phyloP scores from a whole-genome alignment of 2,888 invertebrate species.

The Ennomos fuscantarius region DNA sequence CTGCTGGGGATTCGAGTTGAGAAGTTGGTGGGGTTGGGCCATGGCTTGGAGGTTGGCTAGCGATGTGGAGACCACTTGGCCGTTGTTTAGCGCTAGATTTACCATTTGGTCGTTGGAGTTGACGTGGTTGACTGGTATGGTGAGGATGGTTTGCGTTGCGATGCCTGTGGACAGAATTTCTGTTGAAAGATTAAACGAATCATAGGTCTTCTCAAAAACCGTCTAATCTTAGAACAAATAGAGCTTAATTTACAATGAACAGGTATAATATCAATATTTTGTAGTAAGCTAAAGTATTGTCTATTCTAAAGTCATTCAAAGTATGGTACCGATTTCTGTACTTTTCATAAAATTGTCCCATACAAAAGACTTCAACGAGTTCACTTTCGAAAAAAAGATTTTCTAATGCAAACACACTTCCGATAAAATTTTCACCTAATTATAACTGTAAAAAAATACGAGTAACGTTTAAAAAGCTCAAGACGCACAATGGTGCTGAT shows the following conservation, averaged over 20 bases:
- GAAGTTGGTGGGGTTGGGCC: constrained; percentile 89
- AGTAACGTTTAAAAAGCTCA: too few species aligned
- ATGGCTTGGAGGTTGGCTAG: constrained; percentile 91
- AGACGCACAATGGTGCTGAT: too few species aligned
- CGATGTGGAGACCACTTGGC: constrained; percentile 94
- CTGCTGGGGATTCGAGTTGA: constrained; percentile 84
- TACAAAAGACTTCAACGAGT: constrained; percentile 34
- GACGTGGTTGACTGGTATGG: constrained; percentile 96
- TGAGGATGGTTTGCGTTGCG: constrained; percentile 97
- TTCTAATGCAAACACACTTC: too few species aligned
- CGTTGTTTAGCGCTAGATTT: constrained; percentile 92
- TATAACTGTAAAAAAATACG: too few species aligned
- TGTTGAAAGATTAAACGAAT: too few species aligned
- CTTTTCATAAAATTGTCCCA: not conserved
- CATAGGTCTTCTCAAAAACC: too few species aligned
- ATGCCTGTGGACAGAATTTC: constrained; percentile 87
- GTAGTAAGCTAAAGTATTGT: not conserved
- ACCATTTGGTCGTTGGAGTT: constrained; percentile 91
- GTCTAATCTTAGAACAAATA: too few species aligned
- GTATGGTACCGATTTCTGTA: not conserved
- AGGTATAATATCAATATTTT: not conserved
- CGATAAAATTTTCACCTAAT: too few species aligned
- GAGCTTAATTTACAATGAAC: too few species aligned
- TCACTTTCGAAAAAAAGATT: not conserved
- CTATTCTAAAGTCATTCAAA: not conserved